These are phyloP conservation scores for Chaetodon auriga DNA, from an alignment of 2,113 vertebrate genomes.

Conservation along the genomic window DNA sequence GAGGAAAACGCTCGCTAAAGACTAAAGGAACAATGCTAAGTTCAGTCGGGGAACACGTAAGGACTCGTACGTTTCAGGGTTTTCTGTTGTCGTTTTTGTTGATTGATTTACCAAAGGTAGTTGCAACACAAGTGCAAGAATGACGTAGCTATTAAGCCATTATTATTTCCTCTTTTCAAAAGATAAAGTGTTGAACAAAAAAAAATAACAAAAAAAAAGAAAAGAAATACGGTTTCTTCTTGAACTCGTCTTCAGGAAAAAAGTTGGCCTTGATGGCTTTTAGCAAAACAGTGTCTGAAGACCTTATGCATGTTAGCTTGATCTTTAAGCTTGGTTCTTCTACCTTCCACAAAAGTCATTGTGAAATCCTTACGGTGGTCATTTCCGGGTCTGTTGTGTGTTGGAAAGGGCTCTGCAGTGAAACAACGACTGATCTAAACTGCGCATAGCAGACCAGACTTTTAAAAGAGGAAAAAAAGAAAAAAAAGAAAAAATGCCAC, in stretches of 20 bases:
- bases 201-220: slow-evolving; percentile 45
- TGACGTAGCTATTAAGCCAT: slow-evolving; percentile 80
- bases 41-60: slow-evolving; percentile 66
- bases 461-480: slow-evolving; percentile 11
- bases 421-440: slow-evolving; percentile 76
- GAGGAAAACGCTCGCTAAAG: slow-evolving; percentile 34
- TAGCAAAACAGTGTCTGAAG: slow-evolving; percentile 81
- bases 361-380: slow-evolving; percentile 66
- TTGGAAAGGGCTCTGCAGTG: slow-evolving; percentile 81
- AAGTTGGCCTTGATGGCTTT: slow-evolving; percentile 72
- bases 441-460: slow-evolving; percentile 79
- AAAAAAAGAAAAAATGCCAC: slow-evolving; percentile 26
- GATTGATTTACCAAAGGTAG: slow-evolving; percentile 86
- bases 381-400: slow-evolving; percentile 77
- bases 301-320: slow-evolving; percentile 86
- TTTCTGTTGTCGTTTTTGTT: slow-evolving; percentile 68
- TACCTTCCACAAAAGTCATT: slow-evolving; percentile 72
- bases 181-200: slow-evolving; percentile 69
- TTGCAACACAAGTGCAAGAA: slow-evolving; percentile 80
- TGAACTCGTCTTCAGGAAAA: slow-evolving; percentile 78
- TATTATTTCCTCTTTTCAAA: slow-evolving; percentile 77
- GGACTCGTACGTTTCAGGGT: slow-evolving; percentile 78
- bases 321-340: slow-evolving; percentile 82
- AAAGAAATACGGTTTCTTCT: slow-evolving; percentile 67
- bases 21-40: slow-evolving; percentile 67